Conservation (phyloP, 2,888 invertebrate species). For the Pocota personata region DNA sequence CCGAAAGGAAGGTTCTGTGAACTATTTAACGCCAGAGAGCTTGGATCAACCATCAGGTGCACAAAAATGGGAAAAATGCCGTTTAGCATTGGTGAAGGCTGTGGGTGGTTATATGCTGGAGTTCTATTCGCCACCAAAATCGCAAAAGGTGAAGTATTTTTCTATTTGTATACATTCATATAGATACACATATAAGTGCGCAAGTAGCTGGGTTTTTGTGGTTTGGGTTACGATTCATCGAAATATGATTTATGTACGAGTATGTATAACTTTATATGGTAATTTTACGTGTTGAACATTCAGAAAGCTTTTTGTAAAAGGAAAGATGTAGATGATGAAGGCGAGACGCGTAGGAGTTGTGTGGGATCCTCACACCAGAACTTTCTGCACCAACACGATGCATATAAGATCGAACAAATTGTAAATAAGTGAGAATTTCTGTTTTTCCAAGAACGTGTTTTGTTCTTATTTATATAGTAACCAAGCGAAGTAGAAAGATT, state of each 20-base stretch:
- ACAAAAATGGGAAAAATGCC: conserved; percentile 97
- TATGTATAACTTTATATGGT: neutral
- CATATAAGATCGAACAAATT: no score
- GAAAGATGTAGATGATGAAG: neutral
- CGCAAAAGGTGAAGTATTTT: conserved; percentile 87
- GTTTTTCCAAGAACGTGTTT: no score
- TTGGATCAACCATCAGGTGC: conserved; percentile 92
- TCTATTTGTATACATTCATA: neutral
- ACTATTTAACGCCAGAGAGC: conserved; percentile 96
- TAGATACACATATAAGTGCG: neutral
- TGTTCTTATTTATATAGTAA: no score
- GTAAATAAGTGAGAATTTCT: no score
- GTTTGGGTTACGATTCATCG: neutral
- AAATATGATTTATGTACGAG: neutral
- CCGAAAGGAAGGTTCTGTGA: conserved; percentile 96
- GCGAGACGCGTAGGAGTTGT: no score
- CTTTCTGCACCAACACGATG: no score
- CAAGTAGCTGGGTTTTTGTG: neutral
- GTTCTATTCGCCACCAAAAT: conserved; percentile 97
- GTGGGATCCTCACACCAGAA: no score
- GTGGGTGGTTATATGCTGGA: conserved; percentile 96
- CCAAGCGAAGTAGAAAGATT: no score
- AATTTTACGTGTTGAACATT: neutral
- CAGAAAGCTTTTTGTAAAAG: neutral
- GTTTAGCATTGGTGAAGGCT: conserved; percentile 94